Conservation (phyloP, 2,113 vertebrate species). For the Dunckerocampus dactyliophorus region DNA sequence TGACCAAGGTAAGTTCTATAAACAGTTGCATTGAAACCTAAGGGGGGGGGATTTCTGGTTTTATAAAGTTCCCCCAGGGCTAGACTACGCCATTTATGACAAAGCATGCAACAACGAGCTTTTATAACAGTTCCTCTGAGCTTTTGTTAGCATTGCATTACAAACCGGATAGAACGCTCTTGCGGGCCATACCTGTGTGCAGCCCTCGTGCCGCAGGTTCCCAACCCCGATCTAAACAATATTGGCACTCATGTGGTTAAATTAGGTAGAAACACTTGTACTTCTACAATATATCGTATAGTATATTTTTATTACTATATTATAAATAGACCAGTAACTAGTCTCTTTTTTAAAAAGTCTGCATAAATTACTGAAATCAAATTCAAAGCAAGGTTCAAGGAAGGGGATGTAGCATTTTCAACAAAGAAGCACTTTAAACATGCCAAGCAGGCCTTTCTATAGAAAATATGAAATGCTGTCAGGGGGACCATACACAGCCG, state of each 20-base stretch:
- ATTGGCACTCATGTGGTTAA: not conserved
- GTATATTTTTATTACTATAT: too few species aligned
- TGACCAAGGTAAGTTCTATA: conserved; percentile 27
- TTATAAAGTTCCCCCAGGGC: too few species aligned
- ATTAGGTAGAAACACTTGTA: too few species aligned
- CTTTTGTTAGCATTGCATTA: not conserved
- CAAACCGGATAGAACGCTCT: not conserved
- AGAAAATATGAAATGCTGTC: too few species aligned
- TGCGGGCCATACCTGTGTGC: not conserved
- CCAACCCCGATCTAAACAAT: not conserved
- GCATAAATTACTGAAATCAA: not conserved
- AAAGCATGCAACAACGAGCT: too few species aligned
- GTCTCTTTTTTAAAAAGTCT: too few species aligned
- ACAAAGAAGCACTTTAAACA: not conserved
- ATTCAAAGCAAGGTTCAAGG: not conserved
- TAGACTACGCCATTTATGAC: not conserved
- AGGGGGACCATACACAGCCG: too few species aligned
- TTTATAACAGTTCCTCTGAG: not conserved
- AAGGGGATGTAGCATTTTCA: not conserved
- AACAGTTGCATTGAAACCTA: not conserved
- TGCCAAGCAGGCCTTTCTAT: too few species aligned
- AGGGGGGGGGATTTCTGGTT: too few species aligned
- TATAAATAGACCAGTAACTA: too few species aligned
- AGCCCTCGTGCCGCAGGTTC: not conserved
- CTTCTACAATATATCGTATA: too few species aligned